phyloP scores from a whole-genome alignment of 2,888 invertebrate genomes.

The Chrysotoxum bicinctum region DNA sequence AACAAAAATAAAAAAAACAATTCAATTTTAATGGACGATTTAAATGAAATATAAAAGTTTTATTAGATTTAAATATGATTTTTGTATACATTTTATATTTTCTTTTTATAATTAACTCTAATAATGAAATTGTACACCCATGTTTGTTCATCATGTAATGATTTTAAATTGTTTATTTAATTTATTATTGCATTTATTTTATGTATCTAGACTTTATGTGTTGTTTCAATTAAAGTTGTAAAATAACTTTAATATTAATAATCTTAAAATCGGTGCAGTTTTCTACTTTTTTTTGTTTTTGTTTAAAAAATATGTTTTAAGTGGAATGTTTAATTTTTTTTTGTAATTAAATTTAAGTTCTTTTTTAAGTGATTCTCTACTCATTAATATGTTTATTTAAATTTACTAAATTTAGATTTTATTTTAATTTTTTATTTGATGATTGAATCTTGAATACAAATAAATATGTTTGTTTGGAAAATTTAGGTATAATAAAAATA shows the following conservation, averaged over 20 bases:
- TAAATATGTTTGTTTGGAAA: neutral
- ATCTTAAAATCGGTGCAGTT: constrained; percentile 67
- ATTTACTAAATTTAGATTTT: constrained; percentile 20
- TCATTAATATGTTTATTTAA: constrained; percentile 31
- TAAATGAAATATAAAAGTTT: constrained; percentile 61
- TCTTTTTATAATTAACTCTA: constrained; percentile 44
- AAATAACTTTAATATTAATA: constrained; percentile 35
- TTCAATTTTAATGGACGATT: constrained; percentile 34
- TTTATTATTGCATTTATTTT: constrained; percentile 54
- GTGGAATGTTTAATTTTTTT: constrained; percentile 65
- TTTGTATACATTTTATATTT: constrained; percentile 16
- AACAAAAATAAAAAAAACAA: neutral
- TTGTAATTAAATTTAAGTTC: constrained; percentile 20
- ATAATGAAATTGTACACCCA: constrained; percentile 55
- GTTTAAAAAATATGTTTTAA: constrained; percentile 43
- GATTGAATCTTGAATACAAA: constrained; percentile 7
- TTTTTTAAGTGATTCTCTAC: constrained; percentile 36
- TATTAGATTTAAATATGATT: constrained; percentile 35
- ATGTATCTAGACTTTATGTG: constrained; percentile 63
- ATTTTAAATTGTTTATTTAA: constrained; percentile 51
- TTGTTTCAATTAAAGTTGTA: constrained; percentile 47
- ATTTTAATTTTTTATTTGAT: neutral
- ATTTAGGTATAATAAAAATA: neutral
- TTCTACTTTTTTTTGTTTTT: constrained; percentile 40
- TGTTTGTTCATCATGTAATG: constrained; percentile 21